phyloP scores from a whole-genome alignment of 2,888 invertebrate genomes.

The Tenthredo notha region DNA sequence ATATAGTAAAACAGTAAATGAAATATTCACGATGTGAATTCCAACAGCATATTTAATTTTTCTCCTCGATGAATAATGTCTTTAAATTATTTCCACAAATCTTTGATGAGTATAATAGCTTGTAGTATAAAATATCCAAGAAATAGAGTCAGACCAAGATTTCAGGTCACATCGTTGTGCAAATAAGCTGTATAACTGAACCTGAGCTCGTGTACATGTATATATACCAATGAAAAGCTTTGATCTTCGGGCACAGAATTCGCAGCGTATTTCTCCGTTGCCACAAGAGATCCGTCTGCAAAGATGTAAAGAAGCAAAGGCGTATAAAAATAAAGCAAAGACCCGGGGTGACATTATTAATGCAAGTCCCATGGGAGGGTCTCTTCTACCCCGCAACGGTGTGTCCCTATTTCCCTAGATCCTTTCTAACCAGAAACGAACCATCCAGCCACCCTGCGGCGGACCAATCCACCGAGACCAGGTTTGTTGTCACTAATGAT shows the following conservation, averaged over 20 bases:
- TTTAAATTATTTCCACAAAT: background rate
- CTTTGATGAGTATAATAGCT: background rate
- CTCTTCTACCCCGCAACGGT: conserved; percentile 10
- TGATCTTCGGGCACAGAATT: conserved; percentile 20
- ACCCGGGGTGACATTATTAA: conserved; percentile 45
- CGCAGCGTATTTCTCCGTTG: conserved; percentile 53
- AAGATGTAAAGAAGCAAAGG: conserved; percentile 18
- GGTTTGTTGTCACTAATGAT: conserved; percentile 34
- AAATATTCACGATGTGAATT: background rate
- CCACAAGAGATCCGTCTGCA: background rate
- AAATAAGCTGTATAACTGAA: background rate
- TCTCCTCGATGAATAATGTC: background rate
- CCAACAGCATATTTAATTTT: background rate
- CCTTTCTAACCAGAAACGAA: conserved; percentile 2
- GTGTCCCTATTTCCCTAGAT: conserved; percentile 11
- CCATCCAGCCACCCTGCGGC: conserved; percentile 12
- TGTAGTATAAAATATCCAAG: background rate
- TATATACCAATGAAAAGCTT: background rate
- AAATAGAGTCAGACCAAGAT: background rate
- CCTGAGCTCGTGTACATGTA: background rate
- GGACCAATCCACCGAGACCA: conserved; percentile 26
- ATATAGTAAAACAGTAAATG: background rate
- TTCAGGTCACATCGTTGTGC: background rate
- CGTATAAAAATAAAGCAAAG: conserved; percentile 48
- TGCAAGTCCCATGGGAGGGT: conserved; percentile 35